Percentiles rank a stretch among this genome's conserved stretches.
Evolutionary conservation across 2,113 vertebrate species (phyloP).

Genomic region (Raphicerus campestris): DNA sequence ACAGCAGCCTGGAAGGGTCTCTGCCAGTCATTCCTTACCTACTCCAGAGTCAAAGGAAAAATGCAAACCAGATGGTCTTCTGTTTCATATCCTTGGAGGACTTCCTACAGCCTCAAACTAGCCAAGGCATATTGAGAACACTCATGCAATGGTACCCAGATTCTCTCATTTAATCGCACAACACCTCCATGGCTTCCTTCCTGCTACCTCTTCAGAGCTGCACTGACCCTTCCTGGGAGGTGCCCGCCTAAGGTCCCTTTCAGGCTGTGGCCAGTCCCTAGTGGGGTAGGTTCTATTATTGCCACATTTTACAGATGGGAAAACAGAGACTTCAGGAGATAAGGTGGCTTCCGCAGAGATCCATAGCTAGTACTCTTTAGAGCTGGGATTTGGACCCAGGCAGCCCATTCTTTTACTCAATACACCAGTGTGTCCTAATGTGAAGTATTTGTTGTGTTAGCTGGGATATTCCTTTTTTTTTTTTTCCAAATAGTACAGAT

Average conservation of each 20-base stretch:
- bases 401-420: fast-evolving
- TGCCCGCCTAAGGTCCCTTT: no score
- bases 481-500: neutral
- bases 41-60: neutral
- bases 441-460: neutral
- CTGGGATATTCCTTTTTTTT: neutral
- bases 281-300: neutral
- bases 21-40: neutral
- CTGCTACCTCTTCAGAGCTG: no score
- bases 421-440: neutral
- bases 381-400: neutral
- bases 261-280: neutral
- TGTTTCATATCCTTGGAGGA: neutral
- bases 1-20: neutral
- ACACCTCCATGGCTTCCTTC: no score
- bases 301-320: neutral
- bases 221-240: no score
- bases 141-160: no score
- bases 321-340: neutral
- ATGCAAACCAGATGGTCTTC: neutral
- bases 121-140: neutral
- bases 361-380: neutral
- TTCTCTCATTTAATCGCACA: neutral
- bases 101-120: neutral
- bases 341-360: neutral